These are phyloP conservation scores for Hirtodrosophila confusa DNA, from an alignment of 2,888 invertebrate species.

Conservation along the genomic window DNA sequence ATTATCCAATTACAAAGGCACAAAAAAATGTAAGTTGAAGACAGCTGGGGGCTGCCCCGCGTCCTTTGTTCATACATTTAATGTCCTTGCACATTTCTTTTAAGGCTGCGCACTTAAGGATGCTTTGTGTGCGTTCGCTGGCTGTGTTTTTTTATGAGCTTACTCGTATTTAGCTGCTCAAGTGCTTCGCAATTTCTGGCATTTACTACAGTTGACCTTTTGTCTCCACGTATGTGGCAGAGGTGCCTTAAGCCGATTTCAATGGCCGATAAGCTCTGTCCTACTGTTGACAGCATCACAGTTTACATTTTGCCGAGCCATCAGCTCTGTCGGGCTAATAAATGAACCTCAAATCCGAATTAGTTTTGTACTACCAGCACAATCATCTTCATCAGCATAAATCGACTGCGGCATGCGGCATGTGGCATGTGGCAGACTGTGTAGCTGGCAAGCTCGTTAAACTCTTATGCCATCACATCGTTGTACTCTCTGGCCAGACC, in stretches of 20 bases:
- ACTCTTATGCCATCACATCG: constrained; percentile 68
- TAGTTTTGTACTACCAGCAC: constrained; percentile 57
- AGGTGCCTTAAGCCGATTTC: constrained; percentile 48
- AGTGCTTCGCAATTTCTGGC: constrained; percentile 52
- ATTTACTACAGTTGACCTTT: constrained; percentile 2
- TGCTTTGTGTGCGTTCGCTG: constrained; percentile 10
- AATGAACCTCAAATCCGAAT: constrained; percentile 64
- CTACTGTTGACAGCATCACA: constrained; percentile 13
- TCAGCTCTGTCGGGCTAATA: constrained; percentile 48
- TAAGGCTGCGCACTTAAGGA: constrained; percentile 45
- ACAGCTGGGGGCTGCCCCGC: background rate
- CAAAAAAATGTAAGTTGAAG: constrained; percentile 25
- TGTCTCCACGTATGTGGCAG: constrained; percentile 12
- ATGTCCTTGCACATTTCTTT: constrained; percentile 52
- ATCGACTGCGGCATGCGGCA: constrained; percentile 4
- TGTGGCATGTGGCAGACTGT: background rate
- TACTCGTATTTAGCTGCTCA: constrained; percentile 46
- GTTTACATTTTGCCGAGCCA: constrained; percentile 10
- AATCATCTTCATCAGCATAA: constrained; percentile 55
- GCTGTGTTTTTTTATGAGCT: constrained; percentile 39
- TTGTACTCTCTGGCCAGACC: constrained; percentile 31
- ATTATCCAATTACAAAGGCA: constrained; percentile 78
- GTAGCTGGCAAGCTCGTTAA: constrained; percentile 60
- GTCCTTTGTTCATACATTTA: constrained; percentile 19
- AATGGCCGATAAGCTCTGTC: constrained; percentile 46